phyloP scores from a whole-genome alignment of 1,140 invertebrate genomes.

The Araneus ventricosus region DNA sequence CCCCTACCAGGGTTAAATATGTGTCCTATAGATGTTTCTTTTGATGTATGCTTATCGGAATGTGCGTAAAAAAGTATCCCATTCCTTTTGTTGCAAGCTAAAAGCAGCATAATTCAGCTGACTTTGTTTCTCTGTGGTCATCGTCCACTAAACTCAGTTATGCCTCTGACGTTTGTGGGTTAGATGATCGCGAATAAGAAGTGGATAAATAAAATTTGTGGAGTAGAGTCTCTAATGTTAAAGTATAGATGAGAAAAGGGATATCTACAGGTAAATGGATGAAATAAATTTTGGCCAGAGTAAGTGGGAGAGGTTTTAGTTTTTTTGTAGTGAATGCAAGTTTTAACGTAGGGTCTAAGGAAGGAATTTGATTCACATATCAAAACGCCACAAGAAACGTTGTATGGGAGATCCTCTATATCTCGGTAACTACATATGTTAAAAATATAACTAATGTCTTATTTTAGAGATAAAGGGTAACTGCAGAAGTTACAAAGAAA shows the following conservation, averaged over 20 bases:
- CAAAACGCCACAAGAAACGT: no score
- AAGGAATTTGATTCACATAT: no score
- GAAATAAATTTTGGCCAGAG: slow-evolving; percentile 2
- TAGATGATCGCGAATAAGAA: neutral
- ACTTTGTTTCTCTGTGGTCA: neutral
- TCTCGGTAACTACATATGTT: no score
- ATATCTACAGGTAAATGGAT: neutral
- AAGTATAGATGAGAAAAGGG: neutral
- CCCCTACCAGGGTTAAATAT: slow-evolving; percentile 49
- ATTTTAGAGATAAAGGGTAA: no score
- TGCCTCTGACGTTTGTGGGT: neutral
- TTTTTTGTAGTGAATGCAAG: no score
- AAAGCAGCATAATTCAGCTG: slow-evolving; percentile 2
- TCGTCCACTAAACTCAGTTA: slow-evolving; percentile 6
- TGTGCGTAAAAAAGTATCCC: slow-evolving; percentile 12
- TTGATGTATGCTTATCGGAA: slow-evolving; percentile 43
- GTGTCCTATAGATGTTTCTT: slow-evolving; percentile 38
- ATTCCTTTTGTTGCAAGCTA: slow-evolving; percentile 23
- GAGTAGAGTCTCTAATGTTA: neutral
- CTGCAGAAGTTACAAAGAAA: no score
- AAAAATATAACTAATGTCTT: no score
- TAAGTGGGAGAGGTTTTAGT: neutral
- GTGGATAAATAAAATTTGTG: neutral
- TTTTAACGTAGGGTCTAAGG: no score
- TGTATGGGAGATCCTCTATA: no score